Evolutionary conservation across 1,140 invertebrate genomes (phyloP).

Genomic region (Gonioctena quinquepunctata): DNA sequence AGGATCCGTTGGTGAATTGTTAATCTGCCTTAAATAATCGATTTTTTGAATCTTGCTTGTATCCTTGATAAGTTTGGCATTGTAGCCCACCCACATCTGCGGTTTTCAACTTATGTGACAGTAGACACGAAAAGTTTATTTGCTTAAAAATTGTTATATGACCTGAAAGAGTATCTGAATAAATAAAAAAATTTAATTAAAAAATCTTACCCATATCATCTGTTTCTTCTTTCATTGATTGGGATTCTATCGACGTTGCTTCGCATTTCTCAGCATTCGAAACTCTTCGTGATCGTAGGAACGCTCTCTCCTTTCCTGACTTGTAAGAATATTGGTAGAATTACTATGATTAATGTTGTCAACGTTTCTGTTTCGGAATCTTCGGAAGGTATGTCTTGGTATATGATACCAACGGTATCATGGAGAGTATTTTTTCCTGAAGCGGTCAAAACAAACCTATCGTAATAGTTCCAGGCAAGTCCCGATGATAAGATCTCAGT

Average conservation of each 20-base stretch:
- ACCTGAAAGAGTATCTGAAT: no score
- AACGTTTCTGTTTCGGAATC: constrained; percentile 57
- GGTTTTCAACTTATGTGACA: constrained; percentile 23
- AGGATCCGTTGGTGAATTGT: constrained; percentile 21
- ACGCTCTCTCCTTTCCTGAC: constrained; percentile 13
- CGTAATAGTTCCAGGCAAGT: no score
- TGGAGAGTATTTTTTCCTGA: no score
- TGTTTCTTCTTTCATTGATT: no score
- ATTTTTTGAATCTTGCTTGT: constrained; percentile 11
- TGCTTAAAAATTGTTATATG: no score
- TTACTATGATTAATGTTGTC: constrained; percentile 52
- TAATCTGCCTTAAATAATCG: constrained; percentile 33
- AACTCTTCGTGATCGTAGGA: neutral
- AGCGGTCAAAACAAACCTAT: no score
- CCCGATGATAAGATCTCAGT: no score
- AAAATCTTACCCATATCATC: no score
- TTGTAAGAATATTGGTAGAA: constrained; percentile 24
- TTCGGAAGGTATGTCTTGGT: no score
- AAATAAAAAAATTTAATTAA: no score
- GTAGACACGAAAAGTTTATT: constrained; percentile 15
- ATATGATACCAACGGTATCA: no score
- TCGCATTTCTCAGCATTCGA: neutral
- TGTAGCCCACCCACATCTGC: constrained; percentile 49
- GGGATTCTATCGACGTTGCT: constrained; percentile 12
- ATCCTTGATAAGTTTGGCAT: constrained; percentile 18